Base-by-base conservation (phyloP, 1,140 invertebrate species). In the Drosophila oshimai region DNA sequence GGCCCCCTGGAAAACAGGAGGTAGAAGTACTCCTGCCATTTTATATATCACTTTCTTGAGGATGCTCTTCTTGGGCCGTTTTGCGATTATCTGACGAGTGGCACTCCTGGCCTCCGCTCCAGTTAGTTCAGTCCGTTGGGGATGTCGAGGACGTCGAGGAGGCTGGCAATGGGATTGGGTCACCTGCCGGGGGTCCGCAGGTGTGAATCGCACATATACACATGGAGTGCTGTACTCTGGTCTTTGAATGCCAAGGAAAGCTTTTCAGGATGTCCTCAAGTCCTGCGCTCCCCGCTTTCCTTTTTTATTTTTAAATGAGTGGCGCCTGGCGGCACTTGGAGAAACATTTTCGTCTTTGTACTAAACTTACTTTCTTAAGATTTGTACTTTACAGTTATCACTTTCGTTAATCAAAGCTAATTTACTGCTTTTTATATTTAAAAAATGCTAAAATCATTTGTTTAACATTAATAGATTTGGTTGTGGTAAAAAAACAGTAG, bases 71-170 rank as follows among this genome's bases (percentile, higher is more conserved):
- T 65, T 41, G 58, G 50, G 55, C 61, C 58, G 33, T 47, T 61
- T 65, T 62, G 61, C 62, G 62, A 65, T 65, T 65, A 65, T 65
- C 62, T 65, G 58, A 65, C 58, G 44, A 65, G 62, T 65, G 62
- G 60, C 62, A 50, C 62, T 65, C 29, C 20, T 41, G 58, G 24
- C 53, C 54, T 41, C 17, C 29, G 46, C 46, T 34, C 29, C 46
- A 49, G 46, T 49, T 61, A 60, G 53, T 61, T 60, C 53, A 41
- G n/a, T 31, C 28, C n/a, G n/a, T 13, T 33, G n/a, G 12, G n/a
- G 10, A 31, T 47, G 24, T 18, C n/a, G n/a, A n/a, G n/a, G n/a
- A n/a, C n/a, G n/a, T n/a, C n/a, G n/a, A n/a, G n/a, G 13, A n/a
- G 51, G 13, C 53, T 22, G 51, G 15, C 45, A 47, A 31, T 33